Evolutionary conservation across 2,797 vertebrate species (phyloP), one percentile per base, ranked within the genome.

Genomic region (Cryptoblepharus egeriae): DNA sequence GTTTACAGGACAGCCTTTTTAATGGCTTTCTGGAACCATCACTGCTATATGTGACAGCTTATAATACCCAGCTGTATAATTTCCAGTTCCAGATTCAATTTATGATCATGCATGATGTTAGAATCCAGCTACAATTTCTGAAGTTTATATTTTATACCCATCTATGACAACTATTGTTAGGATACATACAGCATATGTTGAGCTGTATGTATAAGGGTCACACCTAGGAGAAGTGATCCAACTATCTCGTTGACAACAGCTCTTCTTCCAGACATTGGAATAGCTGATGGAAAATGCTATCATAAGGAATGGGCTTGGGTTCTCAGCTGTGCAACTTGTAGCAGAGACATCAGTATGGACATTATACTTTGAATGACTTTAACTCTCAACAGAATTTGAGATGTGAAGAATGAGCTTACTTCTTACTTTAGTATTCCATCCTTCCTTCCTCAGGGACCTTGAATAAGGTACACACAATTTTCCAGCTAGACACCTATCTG

Each of bases 221-320:
- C n/a, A 61, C 11, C 12, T 5, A 12, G 39, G n/a, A 61, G 77
- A 9, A 16, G 45, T 57, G 57, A 71, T 45, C 68, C 57, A 61
- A 61, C 71, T 61, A 64, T 64, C 75, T 71, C 60, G 57, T 57
- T 71, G 45, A 63, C 39, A 64, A 92, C 39, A 91, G 60, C 18
- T 35, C 42, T 15, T 4, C 61, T 64, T 16, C 58, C 24, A 65
- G 79, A 30, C 28, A 30, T 16, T 64, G 18, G 16, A 55, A 72
- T 61, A 64, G 39, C 39, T 37, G 49, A 16, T 45, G 26, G 45
- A 20, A 13, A 37, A 65, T 15, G 8, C 16, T 64, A 37, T 26
- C 24, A 24, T 73, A 64, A 26, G 28, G 60, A 37, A 16, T 15
- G n/a, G 35, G 49, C 26, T 57, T 55, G 45, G 74, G 35, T 81